phyloP scores from a whole-genome alignment of 2,113 vertebrate genomes.

The Periophthalmus modestus region DNA sequence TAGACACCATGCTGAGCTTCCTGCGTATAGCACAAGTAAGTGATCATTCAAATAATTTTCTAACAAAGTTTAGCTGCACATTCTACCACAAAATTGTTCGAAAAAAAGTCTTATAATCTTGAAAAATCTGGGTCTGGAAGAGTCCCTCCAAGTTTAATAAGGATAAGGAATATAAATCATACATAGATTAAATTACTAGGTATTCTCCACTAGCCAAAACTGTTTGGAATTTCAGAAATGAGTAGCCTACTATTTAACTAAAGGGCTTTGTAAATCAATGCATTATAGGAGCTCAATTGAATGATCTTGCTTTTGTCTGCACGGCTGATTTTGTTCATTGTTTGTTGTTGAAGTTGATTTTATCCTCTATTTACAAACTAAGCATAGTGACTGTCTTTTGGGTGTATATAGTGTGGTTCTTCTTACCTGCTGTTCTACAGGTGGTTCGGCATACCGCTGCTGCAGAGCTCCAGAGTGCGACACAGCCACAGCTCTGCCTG shows the following conservation, averaged over 20 bases:
- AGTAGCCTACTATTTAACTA: not conserved
- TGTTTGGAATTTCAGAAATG: not conserved
- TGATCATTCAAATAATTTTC: not conserved
- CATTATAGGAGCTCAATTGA: not conserved
- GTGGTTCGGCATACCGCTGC: conserved; percentile 58
- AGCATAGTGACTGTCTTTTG: not conserved
- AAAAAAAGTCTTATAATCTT: conserved; percentile 22
- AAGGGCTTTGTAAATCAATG: not conserved
- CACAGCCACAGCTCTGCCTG: conserved; percentile 43
- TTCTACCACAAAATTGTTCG: not conserved
- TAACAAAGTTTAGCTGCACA: not conserved
- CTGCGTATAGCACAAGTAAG: not conserved
- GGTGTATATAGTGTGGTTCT: not conserved
- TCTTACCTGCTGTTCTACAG: conserved; percentile 74
- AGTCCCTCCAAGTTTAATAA: not conserved
- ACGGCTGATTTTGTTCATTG: not conserved
- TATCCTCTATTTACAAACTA: not conserved
- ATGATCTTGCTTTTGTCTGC: not conserved
- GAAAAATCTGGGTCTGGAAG: conserved; percentile 11
- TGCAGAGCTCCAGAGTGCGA: conserved; percentile 40
- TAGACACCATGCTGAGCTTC: conserved; percentile 4
- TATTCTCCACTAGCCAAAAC: not conserved
- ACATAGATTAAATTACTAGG: not conserved
- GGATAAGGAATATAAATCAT: not conserved
- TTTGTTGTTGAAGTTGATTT: not conserved